Percentiles rank a stretch among this genome's conserved stretches.
Evolutionary conservation across 92 coral and sea anemone species (phyloP).

Genomic region (Palythoa grandiflora): DNA sequence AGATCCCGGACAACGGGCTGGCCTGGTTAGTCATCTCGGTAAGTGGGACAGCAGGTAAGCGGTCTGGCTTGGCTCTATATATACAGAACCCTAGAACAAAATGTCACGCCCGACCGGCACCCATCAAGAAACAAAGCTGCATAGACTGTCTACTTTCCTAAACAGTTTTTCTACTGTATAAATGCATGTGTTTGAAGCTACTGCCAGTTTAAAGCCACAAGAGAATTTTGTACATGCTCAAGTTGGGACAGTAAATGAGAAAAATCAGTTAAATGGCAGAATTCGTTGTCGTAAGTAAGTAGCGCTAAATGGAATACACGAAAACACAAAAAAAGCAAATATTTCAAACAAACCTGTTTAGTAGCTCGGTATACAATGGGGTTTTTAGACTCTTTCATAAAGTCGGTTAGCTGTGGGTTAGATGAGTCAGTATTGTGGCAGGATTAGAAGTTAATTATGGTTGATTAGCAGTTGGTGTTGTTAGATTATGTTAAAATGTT

Average conservation of each 20-base stretch:
- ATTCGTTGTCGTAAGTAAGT: neutral
- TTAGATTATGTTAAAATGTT: neutral
- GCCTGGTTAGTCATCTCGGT: too few relatives aligned
- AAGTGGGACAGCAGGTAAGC: too few relatives aligned
- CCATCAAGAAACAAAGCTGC: too few relatives aligned
- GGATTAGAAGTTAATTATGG: neutral
- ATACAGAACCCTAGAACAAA: too few relatives aligned
- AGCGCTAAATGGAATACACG: neutral
- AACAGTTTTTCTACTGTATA: too few relatives aligned
- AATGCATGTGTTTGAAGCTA: too few relatives aligned
- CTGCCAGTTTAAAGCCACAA: too few relatives aligned
- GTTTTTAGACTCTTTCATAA: slow-evolving; percentile 20
- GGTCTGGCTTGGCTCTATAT: too few relatives aligned
- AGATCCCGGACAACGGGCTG: too few relatives aligned
- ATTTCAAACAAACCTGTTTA: slow-evolving; percentile 14
- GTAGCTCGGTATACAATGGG: slow-evolving; percentile 5
- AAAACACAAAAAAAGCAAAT: neutral
- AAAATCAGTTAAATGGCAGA: neutral
- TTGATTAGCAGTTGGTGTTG: neutral
- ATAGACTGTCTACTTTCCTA: too few relatives aligned
- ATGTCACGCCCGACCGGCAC: too few relatives aligned
- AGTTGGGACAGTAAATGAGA: neutral
- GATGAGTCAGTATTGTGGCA: neutral
- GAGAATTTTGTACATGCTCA: too few relatives aligned
- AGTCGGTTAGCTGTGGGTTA: slow-evolving; percentile 41